These are phyloP conservation scores for Homarus gammarus DNA, from an alignment of 2,888 invertebrate genomes.

Conservation along the genomic window DNA sequence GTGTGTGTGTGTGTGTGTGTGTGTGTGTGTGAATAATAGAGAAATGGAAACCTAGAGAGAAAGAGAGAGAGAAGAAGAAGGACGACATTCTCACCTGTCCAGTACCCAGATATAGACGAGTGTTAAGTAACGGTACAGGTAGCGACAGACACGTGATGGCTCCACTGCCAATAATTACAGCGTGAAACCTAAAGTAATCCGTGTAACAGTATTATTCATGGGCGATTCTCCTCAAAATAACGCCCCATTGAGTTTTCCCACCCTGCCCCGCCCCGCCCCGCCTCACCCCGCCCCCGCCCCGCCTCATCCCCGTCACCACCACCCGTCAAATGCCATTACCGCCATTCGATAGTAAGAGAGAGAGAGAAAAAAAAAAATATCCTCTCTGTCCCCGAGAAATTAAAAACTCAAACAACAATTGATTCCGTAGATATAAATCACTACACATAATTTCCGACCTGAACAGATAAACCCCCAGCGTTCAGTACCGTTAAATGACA, in stretches of 20 bases:
- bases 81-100: no score
- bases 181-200: conserved; percentile 9
- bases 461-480: conserved; percentile 27
- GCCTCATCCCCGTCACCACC: neutral
- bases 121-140: no score
- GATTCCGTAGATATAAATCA: conserved; percentile 44
- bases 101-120: neutral
- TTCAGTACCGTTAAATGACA: conserved; percentile 51
- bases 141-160: conserved; percentile 16
- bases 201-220: conserved; percentile 30
- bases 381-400: conserved; percentile 4
- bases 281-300: neutral
- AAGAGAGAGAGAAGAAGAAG: no score
- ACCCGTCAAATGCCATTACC: conserved; percentile 23
- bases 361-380: neutral
- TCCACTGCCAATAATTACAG: conserved; percentile 25
- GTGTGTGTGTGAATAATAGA: no score
- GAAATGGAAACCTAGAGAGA: no score
- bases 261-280: neutral
- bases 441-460: conserved; percentile 37
- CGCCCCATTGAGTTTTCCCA: neutral
- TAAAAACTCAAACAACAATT: conserved; percentile 36
- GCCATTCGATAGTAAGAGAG: conserved; percentile 11
- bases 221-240: conserved; percentile 22
- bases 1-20: no score